Conservation (phyloP, 2,888 invertebrate species). For the Phytoseiulus persimilis region DNA sequence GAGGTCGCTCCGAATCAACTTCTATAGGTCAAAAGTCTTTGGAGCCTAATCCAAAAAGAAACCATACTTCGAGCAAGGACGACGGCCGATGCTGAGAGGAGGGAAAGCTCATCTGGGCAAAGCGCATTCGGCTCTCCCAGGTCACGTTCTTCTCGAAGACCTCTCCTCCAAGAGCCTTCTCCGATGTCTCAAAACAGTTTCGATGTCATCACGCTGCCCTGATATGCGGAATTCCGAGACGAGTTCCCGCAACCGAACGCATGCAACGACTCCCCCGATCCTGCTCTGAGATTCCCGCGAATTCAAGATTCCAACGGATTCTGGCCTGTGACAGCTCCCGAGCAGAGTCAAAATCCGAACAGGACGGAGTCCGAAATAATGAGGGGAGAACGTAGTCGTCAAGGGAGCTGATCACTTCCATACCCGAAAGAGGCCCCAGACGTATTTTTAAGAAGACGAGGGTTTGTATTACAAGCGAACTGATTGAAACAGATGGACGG, state of each 20-base stretch:
- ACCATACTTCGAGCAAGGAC: neutral
- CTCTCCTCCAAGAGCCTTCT: neutral
- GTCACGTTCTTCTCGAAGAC: neutral
- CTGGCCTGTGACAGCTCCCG: no score
- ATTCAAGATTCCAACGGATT: no score
- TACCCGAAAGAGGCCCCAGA: neutral
- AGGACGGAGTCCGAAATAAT: no score
- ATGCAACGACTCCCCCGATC: no score
- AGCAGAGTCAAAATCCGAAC: no score
- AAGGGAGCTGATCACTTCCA: neutral
- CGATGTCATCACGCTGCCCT: no score
- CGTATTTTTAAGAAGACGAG: neutral
- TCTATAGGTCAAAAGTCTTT: neutral
- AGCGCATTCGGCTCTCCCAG: neutral
- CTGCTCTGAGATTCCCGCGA: no score
- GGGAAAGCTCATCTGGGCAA: neutral
- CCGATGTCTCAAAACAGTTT: neutral
- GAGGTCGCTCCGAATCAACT: neutral
- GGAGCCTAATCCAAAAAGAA: neutral
- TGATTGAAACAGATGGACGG: neutral
- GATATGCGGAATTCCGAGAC: neutral
- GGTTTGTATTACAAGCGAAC: neutral
- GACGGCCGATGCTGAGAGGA: neutral
- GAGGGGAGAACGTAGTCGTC: neutral
- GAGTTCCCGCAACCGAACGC: neutral